These are phyloP conservation scores for Nowickia ferox DNA, from an alignment of 2,888 invertebrate genomes.

Conservation along the genomic window DNA sequence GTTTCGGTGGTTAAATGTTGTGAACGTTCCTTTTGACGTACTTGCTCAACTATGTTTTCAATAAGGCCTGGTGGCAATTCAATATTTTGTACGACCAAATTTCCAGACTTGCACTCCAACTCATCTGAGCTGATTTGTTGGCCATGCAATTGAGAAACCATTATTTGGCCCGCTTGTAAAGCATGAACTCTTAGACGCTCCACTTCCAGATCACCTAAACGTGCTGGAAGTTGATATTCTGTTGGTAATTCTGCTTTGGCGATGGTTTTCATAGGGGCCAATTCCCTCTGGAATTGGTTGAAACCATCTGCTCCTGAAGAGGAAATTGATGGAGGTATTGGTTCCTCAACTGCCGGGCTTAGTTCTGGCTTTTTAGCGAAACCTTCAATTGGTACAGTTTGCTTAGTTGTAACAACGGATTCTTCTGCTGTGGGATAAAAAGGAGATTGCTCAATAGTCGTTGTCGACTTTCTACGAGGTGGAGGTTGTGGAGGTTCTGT, in stretches of 20 bases:
- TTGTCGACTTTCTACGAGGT: constrained; percentile 80
- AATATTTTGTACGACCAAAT: constrained; percentile 87
- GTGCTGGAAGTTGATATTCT: constrained; percentile 74
- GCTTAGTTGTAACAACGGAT: not conserved
- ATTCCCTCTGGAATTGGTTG: constrained; percentile 48
- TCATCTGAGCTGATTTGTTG: constrained; percentile 89
- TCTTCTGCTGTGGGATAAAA: constrained; percentile 57
- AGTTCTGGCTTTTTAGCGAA: constrained; percentile 56
- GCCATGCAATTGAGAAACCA: constrained; percentile 92
- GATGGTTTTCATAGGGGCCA: constrained; percentile 63
- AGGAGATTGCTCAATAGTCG: constrained; percentile 74
- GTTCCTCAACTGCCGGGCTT: constrained; percentile 56
- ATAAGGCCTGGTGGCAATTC: constrained; percentile 88
- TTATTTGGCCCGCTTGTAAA: constrained; percentile 90
- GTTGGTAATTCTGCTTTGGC: constrained; percentile 57
- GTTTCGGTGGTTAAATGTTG: constrained; percentile 82
- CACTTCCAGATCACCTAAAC: constrained; percentile 89
- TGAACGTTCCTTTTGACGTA: constrained; percentile 79
- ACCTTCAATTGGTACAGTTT: constrained; percentile 49
- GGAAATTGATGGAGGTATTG: not conserved
- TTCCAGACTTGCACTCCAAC: constrained; percentile 88
- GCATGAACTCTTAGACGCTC: constrained; percentile 91
- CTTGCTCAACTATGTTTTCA: constrained; percentile 86
- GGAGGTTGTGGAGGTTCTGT: constrained; percentile 77
- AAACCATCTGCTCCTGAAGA: constrained; percentile 49